These are phyloP conservation scores for Drosophila subobscura DNA, from an alignment of 1,140 invertebrate genomes.

Conservation along the genomic window DNA sequence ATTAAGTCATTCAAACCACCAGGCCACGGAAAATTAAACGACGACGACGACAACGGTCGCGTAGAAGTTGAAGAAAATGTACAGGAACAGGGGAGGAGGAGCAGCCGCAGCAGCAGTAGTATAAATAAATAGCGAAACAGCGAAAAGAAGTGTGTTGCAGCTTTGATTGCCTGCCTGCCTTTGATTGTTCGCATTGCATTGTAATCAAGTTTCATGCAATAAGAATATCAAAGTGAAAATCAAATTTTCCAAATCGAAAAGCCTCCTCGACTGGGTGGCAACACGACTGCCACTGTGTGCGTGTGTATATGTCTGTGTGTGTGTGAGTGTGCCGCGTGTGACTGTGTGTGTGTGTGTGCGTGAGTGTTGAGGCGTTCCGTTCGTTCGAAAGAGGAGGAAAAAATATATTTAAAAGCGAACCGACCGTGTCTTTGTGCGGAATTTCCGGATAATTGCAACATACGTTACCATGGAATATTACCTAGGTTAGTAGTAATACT, in stretches of 20 bases:
- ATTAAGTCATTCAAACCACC: constrained; percentile 58
- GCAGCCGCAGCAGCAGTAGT: constrained; percentile 47
- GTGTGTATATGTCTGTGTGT: constrained; percentile 43
- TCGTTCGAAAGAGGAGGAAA: constrained; percentile 37
- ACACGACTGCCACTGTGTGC: constrained; percentile 46
- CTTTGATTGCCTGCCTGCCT: not conserved
- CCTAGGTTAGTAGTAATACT: constrained; percentile 74
- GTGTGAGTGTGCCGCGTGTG: constrained; percentile 49
- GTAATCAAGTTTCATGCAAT: constrained; percentile 50
- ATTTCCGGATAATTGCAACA: constrained; percentile 78
- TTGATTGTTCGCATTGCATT: constrained; percentile 24
- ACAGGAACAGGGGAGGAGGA: constrained; percentile 70
- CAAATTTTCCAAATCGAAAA: constrained; percentile 79
- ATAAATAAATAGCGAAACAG: constrained; percentile 66
- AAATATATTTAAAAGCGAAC: constrained; percentile 45
- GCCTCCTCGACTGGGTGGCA: constrained; percentile 55
- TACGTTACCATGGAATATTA: constrained; percentile 82
- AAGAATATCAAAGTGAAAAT: constrained; percentile 73
- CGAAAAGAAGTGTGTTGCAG: constrained; percentile 29
- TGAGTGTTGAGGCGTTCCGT: too few species aligned
- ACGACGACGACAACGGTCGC: constrained; percentile 27
- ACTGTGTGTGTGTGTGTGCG: constrained; percentile 43
- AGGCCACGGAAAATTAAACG: constrained; percentile 69
- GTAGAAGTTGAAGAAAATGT: constrained; percentile 68
- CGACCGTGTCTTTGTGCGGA: constrained; percentile 71